A percentile compares a stretch with the other conserved stretches of the same genome.
phyloP scores from a whole-genome alignment of 2,797 vertebrate genomes.

The Lerista edwardsae region DNA sequence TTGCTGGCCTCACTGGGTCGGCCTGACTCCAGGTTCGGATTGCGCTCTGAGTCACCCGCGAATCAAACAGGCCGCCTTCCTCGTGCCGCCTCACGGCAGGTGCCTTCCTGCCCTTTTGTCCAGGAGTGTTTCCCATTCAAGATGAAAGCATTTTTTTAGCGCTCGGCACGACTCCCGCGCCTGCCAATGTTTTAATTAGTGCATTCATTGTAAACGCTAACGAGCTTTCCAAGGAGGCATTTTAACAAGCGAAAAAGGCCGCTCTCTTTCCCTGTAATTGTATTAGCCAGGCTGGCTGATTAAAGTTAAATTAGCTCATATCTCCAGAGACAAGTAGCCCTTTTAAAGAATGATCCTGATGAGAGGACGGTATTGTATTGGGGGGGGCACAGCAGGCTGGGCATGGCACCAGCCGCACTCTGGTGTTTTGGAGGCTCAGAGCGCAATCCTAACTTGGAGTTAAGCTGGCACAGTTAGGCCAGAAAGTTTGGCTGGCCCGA shows the following conservation, averaged over 20 bases:
- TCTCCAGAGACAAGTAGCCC: conserved; percentile 2
- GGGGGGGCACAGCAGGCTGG: not conserved
- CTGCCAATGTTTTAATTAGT: conserved; percentile 65
- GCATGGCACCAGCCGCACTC: conserved; percentile 15
- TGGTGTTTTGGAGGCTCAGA: too few species aligned
- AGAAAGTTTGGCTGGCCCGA: too few species aligned
- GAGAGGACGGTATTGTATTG: not conserved
- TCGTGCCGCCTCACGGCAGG: not conserved
- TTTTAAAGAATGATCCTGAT: not conserved
- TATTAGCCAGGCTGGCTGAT: conserved; percentile 36
- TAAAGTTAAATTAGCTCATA: conserved; percentile 23
- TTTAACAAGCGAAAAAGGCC: not conserved
- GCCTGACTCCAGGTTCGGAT: too few species aligned
- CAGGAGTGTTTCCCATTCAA: conserved; percentile 47
- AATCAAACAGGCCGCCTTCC: not conserved
- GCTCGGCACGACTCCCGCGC: conserved; percentile 29
- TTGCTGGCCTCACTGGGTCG: too few species aligned
- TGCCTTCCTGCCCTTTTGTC: conserved; percentile 35
- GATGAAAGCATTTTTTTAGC: conserved; percentile 52
- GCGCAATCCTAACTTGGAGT: too few species aligned
- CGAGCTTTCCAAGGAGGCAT: conserved; percentile 50
- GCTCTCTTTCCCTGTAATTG: conserved; percentile 48
- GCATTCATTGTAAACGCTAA: conserved; percentile 45
- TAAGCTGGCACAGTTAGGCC: too few species aligned
- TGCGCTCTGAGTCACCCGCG: not conserved